Percentiles rank a stretch among this genome's conserved stretches.
Conservation (phyloP, 2,888 invertebrate genomes). For the Cinara cedri region DNA sequence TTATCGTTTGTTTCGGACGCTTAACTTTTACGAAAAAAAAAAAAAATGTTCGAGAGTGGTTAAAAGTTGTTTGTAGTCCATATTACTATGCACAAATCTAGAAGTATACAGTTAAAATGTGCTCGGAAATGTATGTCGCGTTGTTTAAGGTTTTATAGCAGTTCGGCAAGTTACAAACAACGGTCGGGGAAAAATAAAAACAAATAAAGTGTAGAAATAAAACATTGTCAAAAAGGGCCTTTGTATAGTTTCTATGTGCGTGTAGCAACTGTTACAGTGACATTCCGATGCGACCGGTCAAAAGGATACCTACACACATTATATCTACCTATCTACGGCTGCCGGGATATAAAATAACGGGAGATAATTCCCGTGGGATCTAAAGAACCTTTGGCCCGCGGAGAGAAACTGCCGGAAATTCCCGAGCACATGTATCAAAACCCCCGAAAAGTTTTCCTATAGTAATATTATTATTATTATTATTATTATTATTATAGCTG, state of each 20-base stretch:
- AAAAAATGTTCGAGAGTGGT: not conserved
- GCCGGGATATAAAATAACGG: conserved; percentile 3
- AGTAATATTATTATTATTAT: too few species aligned
- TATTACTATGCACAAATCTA: conserved; percentile 7
- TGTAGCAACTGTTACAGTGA: not conserved
- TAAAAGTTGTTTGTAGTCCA: not conserved
- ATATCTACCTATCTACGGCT: too few species aligned
- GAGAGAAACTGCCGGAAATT: conserved; percentile 15
- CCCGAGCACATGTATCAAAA: conserved; percentile 40
- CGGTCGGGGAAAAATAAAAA: conserved; percentile 4
- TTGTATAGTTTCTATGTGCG: not conserved
- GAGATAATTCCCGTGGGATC: conserved; percentile 29
- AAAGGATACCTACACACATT: conserved; percentile 18
- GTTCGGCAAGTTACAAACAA: not conserved
- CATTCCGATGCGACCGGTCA: conserved; percentile 42
- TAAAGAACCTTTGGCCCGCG: not conserved
- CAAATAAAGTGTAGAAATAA: conserved; percentile 18
- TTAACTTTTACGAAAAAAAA: not conserved
- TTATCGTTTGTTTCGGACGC: too few species aligned
- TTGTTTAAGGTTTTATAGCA: not conserved
- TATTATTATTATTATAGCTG: not conserved
- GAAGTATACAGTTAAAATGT: not conserved
- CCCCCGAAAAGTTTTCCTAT: conserved; percentile 34
- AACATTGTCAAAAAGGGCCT: conserved; percentile 28
- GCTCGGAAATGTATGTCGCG: conserved; percentile 17